Evolutionary conservation across 2,888 invertebrate genomes (phyloP), one percentile per base, ranked within the genome.

Genomic region (Melieria crassipennis): DNA sequence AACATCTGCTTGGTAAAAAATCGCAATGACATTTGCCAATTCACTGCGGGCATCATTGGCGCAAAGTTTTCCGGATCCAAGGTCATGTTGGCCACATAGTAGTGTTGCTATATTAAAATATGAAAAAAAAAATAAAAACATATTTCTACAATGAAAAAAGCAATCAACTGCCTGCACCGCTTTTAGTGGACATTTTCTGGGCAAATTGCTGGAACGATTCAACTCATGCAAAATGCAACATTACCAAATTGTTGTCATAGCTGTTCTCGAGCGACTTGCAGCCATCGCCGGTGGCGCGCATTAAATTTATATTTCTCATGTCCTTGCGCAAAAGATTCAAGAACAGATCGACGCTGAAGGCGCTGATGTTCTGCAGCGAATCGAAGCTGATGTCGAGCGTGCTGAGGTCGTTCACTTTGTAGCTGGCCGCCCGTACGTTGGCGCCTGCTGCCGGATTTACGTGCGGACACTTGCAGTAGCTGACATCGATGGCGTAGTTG

Each of bases 251-350:
- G 2, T 72, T 71, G 4, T 6, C 30, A 45, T 70, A 69, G 4
- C 61, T 63, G 0, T 71, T 55, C 3, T 48, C 56, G 7, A 82
- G 56, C 7, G 74, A 75, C 4, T 75, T 74, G 65, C 81, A 81
- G 9, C 76, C 80, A 68, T 81, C 73, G 13, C 77, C 50, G 5
- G 75, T 70, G 0, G 69, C 5, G 1, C 68, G 56, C 0, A 74
- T 65, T 0, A 79, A 10, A 43, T 62, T 78, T 5, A 79, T 45
- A 62, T 63, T 75, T 13, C 43, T 76, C 30, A 79, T 78, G 50
- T 78, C 77, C 70, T 74, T 78, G 9, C 73, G 76, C 1, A 76
- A 0, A 60, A 79, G 46, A 65, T 75, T 70, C n/a, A 78, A 66
- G 4, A 7, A 16, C 6, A 61, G 43, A 0, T 11, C 30, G 0